phyloP scores from a whole-genome alignment of 1,140 invertebrate species.

The Cydia pomonella region DNA sequence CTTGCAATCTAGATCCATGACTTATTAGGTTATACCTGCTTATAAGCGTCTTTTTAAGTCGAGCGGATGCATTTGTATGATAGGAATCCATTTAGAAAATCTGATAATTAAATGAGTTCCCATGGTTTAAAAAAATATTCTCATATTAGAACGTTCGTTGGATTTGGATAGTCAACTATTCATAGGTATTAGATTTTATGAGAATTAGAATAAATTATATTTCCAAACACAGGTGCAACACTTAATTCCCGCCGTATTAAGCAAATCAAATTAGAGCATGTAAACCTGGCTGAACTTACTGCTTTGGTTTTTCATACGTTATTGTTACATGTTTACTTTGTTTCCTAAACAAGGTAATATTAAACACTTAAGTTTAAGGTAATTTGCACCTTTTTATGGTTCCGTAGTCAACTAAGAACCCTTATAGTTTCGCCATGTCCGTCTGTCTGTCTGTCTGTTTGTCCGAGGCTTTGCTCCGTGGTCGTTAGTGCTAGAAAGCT shows the following conservation, averaged over 20 bases:
- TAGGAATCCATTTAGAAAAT: slow-evolving; percentile 32
- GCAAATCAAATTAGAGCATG: background rate
- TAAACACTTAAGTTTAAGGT: too few relatives aligned
- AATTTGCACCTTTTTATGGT: too few relatives aligned
- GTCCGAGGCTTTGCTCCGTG: too few relatives aligned
- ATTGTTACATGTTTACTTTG: too few relatives aligned
- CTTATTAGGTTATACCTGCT: slow-evolving; percentile 30
- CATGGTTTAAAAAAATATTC: background rate
- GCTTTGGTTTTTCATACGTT: too few relatives aligned
- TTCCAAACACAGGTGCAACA: background rate
- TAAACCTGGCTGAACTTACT: too few relatives aligned
- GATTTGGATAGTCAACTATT: slow-evolving; percentile 1
- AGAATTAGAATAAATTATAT: background rate
- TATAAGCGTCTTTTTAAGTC: slow-evolving; percentile 27
- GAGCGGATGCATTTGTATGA: slow-evolving; percentile 31
- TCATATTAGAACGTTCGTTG: background rate
- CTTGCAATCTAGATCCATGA: slow-evolving; percentile 24
- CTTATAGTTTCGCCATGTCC: too few relatives aligned
- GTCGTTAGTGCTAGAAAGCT: too few relatives aligned
- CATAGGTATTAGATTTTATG: background rate
- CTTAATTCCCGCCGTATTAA: background rate
- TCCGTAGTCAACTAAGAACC: too few relatives aligned
- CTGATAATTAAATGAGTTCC: slow-evolving; percentile 33
- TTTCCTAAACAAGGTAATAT: too few relatives aligned
- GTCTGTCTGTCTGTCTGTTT: too few relatives aligned